Evolutionary conservation across 2,113 vertebrate genomes (phyloP), one percentile per base, ranked within the genome.

Genomic region (Protomyctophum bolini): DNA sequence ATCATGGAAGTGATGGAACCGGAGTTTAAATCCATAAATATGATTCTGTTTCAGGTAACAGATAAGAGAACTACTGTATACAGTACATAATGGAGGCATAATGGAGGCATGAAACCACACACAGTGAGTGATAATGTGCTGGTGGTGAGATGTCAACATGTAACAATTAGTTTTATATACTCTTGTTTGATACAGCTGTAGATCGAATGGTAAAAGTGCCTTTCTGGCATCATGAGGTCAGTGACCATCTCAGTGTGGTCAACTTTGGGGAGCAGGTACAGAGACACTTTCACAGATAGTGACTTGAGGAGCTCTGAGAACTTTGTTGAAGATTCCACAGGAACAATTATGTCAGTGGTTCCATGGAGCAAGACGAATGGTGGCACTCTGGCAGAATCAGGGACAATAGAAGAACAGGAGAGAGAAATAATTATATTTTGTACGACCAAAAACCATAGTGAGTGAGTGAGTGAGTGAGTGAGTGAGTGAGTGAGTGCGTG

Each of bases 301-400:
- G 73, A 86, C 9, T 80, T 87, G 70, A 94, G 87, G 33, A 92
- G 77, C 28, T 92, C 84, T 0, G 80, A 86, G 68, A 93, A 87
- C 70, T 75, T 86, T 1, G 62, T 65, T 8, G 93, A 93, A 15
- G 92, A 93, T 28, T 88, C 80, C 10, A 75, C 67, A 0, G 91
- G 92, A 70, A 93, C 91, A 0, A 93, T 73, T 3, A 83, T 79
- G 79, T 94, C 92, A 29, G 29, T 67, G 66, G 82, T 90, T 33
- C 93, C 92, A 12, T 94, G 93, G 55, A 94, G 73, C 80, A 94
- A 81, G 63, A 62, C 70, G 2, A 94, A 84, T 0, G 80, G 88
- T 59, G 93, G 93, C 49, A 91, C 56, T 75, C 93, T 94, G 83
- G 6, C 2, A 57, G n/a, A 8, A 70, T 15, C 6, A 10, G 10